Evolutionary conservation across 2,113 vertebrate species (phyloP).

Genomic region (Larimichthys crocea): DNA sequence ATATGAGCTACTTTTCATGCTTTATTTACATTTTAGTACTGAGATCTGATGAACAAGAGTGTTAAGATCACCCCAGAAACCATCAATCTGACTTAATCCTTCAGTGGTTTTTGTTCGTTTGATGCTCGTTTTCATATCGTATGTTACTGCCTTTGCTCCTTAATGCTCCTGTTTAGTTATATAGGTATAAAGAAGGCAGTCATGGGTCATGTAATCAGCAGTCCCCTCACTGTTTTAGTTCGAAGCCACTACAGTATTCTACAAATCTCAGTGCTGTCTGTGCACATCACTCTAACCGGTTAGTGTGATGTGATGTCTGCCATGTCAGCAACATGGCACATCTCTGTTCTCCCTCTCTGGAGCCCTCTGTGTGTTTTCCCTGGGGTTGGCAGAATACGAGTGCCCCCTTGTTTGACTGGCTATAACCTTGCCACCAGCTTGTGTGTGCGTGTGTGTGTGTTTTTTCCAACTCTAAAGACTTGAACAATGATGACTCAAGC

Average conservation of each 20-base stretch:
- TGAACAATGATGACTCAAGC: constrained; percentile 85
- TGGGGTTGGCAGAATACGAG: constrained; percentile 84
- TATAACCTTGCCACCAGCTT: constrained; percentile 88
- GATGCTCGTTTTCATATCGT: background rate
- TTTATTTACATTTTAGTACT: background rate
- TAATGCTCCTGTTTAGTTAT: constrained; percentile 29
- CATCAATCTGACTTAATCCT: background rate
- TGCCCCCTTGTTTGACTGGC: constrained; percentile 80
- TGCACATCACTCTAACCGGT: constrained; percentile 79
- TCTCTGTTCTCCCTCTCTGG: constrained; percentile 73
- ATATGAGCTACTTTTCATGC: background rate
- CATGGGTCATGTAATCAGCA: constrained; percentile 39
- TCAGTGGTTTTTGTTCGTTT: background rate
- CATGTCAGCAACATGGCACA: constrained; percentile 84
- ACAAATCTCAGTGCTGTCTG: constrained; percentile 74
- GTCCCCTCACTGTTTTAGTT: constrained; percentile 44
- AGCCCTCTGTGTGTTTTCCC: constrained; percentile 81
- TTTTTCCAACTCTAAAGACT: constrained; percentile 78
- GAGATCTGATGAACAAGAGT: background rate
- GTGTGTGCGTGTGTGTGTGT: constrained; percentile 42
- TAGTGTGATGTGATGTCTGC: constrained; percentile 81
- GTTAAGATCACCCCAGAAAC: background rate
- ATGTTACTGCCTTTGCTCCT: constrained; percentile 17
- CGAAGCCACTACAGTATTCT: constrained; percentile 55
- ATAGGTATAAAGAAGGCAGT: constrained; percentile 22